A percentile compares a stretch with the other conserved stretches of the same genome.
phyloP scores from a whole-genome alignment of 2,113 vertebrate species.

The Otus sunia region DNA sequence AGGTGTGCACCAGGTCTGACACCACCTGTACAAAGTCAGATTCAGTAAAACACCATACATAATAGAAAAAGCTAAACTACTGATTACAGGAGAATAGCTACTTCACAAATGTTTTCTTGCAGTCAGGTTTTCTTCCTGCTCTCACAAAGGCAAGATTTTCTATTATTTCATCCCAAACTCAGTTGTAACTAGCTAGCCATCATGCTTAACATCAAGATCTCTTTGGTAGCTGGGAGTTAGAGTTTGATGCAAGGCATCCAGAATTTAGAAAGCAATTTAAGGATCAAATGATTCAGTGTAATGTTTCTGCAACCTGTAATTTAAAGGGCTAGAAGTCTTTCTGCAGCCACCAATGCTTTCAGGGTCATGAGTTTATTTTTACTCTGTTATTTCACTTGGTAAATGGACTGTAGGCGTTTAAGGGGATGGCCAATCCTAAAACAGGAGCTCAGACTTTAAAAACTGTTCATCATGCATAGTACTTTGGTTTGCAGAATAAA shows the following conservation, averaged over 20 bases:
- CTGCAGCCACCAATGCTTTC: neutral
- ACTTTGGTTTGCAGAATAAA: neutral
- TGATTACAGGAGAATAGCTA: neutral
- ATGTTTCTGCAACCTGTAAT: constrained; percentile 29
- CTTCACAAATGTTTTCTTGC: neutral
- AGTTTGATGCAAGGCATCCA: neutral
- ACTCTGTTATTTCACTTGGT: constrained; percentile 14
- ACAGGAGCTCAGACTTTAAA: neutral
- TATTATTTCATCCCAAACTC: neutral
- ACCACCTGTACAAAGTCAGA: neutral
- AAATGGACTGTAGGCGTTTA: neutral
- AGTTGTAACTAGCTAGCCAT: neutral
- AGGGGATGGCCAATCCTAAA: neutral
- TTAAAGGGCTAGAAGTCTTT: constrained; percentile 24
- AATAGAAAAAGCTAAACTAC: neutral
- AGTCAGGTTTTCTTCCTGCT: neutral
- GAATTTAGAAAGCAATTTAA: constrained; percentile 34
- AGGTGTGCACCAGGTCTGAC: neutral
- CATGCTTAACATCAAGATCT: neutral
- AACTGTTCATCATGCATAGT: neutral
- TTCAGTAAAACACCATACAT: neutral
- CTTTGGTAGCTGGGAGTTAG: neutral
- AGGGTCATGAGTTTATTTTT: constrained; percentile 10
- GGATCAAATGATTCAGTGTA: constrained; percentile 11
- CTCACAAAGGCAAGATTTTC: neutral